Percentiles rank a stretch among this genome's conserved stretches.
phyloP scores from a whole-genome alignment of 2,888 invertebrate species.

The Spilarctia lutea region DNA sequence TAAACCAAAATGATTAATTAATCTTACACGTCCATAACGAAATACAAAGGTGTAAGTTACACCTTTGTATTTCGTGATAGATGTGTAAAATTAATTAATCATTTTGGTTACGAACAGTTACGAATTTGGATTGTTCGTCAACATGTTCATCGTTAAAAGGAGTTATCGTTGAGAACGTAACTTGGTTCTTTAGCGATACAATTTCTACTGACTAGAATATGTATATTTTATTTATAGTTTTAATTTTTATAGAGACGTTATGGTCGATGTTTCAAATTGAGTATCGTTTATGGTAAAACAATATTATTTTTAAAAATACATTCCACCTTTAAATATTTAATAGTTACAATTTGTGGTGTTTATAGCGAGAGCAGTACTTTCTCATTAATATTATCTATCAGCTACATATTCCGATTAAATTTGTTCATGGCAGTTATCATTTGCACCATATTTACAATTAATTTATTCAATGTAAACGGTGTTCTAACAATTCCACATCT shows the following conservation, averaged over 20 bases:
- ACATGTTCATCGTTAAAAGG: background rate
- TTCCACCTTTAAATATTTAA: conserved; percentile 31
- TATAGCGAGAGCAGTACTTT: conserved; percentile 66
- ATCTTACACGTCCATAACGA: no score
- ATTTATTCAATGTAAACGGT: conserved; percentile 50
- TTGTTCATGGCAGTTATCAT: conserved; percentile 65
- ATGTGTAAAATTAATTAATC: background rate
- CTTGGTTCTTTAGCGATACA: background rate
- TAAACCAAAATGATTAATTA: no score
- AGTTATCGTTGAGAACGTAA: no score
- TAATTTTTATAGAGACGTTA: background rate
- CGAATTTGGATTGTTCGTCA: background rate
- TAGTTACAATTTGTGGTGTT: conserved; percentile 66
- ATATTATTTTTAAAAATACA: conserved; percentile 38
- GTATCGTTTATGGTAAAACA: background rate
- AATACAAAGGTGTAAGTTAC: background rate
- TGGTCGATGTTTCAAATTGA: background rate
- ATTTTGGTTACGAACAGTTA: background rate
- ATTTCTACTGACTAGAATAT: background rate
- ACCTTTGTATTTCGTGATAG: no score
- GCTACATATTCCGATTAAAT: conserved; percentile 46
- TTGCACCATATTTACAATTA: conserved; percentile 69
- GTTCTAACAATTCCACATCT: conserved; percentile 66
- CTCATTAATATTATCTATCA: conserved; percentile 50
- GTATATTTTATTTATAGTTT: background rate